A percentile compares a stretch with the other conserved stretches of the same genome.
These are phyloP conservation scores for Morpho deidamia DNA, from an alignment of 2,888 invertebrate species.

Conservation along the genomic window DNA sequence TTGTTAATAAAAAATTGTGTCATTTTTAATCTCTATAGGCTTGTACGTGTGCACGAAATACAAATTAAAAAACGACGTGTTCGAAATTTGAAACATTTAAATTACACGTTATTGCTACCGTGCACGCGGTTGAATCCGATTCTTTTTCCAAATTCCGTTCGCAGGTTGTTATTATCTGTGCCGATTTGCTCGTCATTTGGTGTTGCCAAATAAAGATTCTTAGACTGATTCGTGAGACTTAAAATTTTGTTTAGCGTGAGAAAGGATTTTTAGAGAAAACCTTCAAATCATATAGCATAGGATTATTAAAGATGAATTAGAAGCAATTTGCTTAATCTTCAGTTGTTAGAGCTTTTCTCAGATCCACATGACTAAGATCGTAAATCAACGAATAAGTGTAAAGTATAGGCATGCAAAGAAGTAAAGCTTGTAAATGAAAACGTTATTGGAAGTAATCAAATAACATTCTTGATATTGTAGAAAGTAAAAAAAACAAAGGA, in stretches of 20 bases:
- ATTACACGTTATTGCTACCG: slow-evolving; percentile 76
- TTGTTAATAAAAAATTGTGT: slow-evolving; percentile 14
- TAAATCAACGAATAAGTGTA: not conserved
- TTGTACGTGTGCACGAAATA: slow-evolving; percentile 36
- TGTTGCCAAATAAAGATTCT: slow-evolving; percentile 62
- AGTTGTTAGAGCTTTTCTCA: slow-evolving; percentile 12
- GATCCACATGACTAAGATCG: slow-evolving; percentile 3
- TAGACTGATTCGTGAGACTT: slow-evolving; percentile 71
- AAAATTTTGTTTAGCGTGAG: slow-evolving; percentile 63
- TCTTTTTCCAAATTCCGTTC: slow-evolving; percentile 60
- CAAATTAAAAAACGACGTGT: slow-evolving; percentile 41
- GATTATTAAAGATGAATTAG: slow-evolving; percentile 20
- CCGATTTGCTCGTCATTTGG: slow-evolving; percentile 60
- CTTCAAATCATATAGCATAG: slow-evolving; percentile 21
- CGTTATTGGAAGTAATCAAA: no score
- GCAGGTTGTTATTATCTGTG: slow-evolving; percentile 66
- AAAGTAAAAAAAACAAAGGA: no score
- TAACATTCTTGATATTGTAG: no score
- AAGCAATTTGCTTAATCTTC: slow-evolving; percentile 20
- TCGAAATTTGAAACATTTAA: slow-evolving; percentile 76
- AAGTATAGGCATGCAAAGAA: no score
- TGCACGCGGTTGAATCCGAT: slow-evolving; percentile 54
- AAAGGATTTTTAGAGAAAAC: slow-evolving; percentile 37
- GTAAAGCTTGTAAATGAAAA: no score
- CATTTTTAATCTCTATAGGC: slow-evolving; percentile 22